Percentiles rank a stretch among this genome's conserved stretches.
phyloP scores from a whole-genome alignment of 2,888 invertebrate species.

The Hermaeophaga mercurialis region DNA sequence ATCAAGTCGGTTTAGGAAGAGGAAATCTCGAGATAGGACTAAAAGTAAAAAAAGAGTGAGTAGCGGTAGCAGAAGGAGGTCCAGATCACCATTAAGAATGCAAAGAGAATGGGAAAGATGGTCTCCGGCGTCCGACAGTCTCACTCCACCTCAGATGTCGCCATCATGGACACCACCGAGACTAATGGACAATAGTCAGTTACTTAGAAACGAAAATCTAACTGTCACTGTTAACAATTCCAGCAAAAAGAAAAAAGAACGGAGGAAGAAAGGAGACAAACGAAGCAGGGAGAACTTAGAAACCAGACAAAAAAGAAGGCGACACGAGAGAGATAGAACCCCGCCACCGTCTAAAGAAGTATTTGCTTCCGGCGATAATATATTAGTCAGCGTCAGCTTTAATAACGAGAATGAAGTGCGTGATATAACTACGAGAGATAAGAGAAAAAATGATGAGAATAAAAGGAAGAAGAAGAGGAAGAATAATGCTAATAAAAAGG shows the following conservation, averaged over 20 bases:
- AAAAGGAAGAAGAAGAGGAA: slow-evolving; percentile 53
- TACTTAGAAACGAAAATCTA: slow-evolving; percentile 60
- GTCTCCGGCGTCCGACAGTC: slow-evolving; percentile 62
- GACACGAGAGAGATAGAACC: slow-evolving; percentile 56
- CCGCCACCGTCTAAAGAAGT: slow-evolving; percentile 85
- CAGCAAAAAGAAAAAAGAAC: slow-evolving; percentile 57
- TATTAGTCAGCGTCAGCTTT: slow-evolving; percentile 90
- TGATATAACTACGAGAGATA: slow-evolving; percentile 50
- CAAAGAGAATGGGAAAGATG: slow-evolving; percentile 48
- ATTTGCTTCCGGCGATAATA: slow-evolving; percentile 91
- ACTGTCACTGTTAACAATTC: slow-evolving; percentile 65
- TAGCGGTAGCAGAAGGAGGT: slow-evolving; percentile 52
- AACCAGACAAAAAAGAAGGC: slow-evolving; percentile 50
- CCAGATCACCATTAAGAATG: slow-evolving; percentile 49
- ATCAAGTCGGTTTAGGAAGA: slow-evolving; percentile 49
- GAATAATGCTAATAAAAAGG: slow-evolving; percentile 51
- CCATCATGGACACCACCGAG: slow-evolving; percentile 70
- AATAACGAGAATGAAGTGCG: slow-evolving; percentile 66
- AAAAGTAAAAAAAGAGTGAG: slow-evolving; percentile 46
- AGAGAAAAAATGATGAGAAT: slow-evolving; percentile 55
- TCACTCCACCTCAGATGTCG: slow-evolving; percentile 62
- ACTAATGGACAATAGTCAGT: slow-evolving; percentile 47
- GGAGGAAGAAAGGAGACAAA: slow-evolving; percentile 53
- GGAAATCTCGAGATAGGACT: slow-evolving; percentile 53
- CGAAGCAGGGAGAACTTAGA: slow-evolving; percentile 43